Evolutionary conservation across 2,888 invertebrate genomes (phyloP).

Genomic region (Diaprepes abbreviatus): DNA sequence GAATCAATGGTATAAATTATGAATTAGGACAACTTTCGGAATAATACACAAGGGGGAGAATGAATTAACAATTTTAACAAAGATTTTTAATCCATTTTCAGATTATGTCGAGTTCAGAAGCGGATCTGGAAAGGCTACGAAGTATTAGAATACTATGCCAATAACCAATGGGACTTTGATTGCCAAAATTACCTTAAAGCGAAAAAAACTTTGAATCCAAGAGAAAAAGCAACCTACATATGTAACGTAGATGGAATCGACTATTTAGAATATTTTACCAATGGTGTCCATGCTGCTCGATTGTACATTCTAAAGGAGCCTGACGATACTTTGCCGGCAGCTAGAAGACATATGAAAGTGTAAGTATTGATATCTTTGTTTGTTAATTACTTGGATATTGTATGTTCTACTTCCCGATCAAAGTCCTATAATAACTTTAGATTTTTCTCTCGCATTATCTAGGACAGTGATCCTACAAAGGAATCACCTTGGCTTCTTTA

Average conservation of each 20-base stretch:
- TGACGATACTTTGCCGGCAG: slow-evolving; percentile 85
- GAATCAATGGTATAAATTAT: no score
- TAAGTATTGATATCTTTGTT: slow-evolving; percentile 68
- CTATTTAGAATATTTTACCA: slow-evolving; percentile 84
- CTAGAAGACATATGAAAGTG: slow-evolving; percentile 84
- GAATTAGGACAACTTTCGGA: no score
- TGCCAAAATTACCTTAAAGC: slow-evolving; percentile 76
- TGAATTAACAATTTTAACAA: no score
- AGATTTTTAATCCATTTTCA: no score
- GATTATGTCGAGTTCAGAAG: slow-evolving; percentile 85
- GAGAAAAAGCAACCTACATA: slow-evolving; percentile 77
- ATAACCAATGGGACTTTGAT: slow-evolving; percentile 91
- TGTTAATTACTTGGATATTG: no score
- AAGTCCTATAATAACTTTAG: no score
- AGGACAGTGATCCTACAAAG: not conserved
- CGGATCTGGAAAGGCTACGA: slow-evolving; percentile 89
- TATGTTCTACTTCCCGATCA: no score
- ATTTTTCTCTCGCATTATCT: not conserved
- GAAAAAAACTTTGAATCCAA: slow-evolving; percentile 74
- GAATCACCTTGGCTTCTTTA: no score
- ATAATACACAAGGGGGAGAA: no score
- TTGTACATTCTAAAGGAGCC: slow-evolving; percentile 86
- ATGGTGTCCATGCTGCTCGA: slow-evolving; percentile 85
- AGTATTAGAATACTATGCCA: slow-evolving; percentile 92
- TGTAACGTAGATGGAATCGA: slow-evolving; percentile 81